Evolutionary conservation across 2,113 vertebrate species (phyloP).

Genomic region (Anas platyrhynchos): DNA sequence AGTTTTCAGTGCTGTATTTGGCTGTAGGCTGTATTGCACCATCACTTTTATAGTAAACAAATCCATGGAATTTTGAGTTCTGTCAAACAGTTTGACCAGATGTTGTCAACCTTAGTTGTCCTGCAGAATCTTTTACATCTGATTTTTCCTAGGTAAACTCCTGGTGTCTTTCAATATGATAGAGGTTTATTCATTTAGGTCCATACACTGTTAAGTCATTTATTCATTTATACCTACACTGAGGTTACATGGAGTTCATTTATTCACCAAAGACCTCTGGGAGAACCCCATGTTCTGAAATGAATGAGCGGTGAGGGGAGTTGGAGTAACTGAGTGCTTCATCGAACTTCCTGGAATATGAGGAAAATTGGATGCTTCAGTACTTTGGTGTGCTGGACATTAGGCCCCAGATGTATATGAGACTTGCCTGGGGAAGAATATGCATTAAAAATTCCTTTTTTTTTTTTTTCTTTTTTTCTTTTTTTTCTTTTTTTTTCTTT

Average conservation of each 20-base stretch:
- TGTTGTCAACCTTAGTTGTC: not conserved
- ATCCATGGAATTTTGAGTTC: not conserved
- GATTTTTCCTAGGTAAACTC: not conserved
- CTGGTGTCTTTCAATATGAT: not conserved
- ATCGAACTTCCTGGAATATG: not conserved
- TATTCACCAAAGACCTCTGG: not conserved
- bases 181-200: not conserved
- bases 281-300: rapidly evolving
- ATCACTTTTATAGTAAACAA: not conserved
- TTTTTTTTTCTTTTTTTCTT: not conserved
- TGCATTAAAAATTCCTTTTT: not conserved
- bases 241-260: not conserved
- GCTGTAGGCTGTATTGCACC: not conserved
- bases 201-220: not conserved
- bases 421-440: not conserved
- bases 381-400: not conserved
- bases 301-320: not conserved
- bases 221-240: not conserved
- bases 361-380: not conserved
- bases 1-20: not conserved
- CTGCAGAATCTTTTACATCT: not conserved
- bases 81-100: not conserved
- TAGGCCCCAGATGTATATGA: too few relatives aligned
- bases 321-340: not conserved
- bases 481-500: too few relatives aligned